Conservation (phyloP, 2,113 vertebrate species). For the Echinops telfairi region DNA sequence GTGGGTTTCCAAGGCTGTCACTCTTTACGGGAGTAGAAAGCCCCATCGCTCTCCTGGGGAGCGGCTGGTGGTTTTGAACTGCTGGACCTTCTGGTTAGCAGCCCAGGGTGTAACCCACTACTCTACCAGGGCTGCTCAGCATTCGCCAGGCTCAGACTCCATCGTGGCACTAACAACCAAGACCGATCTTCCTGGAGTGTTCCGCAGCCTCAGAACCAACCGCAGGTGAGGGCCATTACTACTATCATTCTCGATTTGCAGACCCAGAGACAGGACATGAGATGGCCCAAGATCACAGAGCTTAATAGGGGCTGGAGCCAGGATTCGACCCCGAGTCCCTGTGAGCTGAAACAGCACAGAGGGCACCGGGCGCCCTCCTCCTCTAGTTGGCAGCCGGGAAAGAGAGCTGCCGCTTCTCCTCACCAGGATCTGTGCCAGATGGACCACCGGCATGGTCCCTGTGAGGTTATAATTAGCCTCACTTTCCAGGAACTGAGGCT, state of each 20-base stretch:
- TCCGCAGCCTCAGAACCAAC: not conserved
- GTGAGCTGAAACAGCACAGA: not conserved
- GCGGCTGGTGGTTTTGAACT: too few relatives aligned
- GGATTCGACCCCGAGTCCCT: not conserved
- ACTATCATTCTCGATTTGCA: not conserved
- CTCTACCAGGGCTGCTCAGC: too few relatives aligned
- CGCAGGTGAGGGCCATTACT: not conserved
- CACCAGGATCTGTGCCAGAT: not conserved
- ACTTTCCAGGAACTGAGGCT: slow-evolving; percentile 9
- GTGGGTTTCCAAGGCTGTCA: too few relatives aligned
- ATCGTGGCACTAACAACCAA: not conserved
- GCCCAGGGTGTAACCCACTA: too few relatives aligned
- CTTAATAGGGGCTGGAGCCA: not conserved
- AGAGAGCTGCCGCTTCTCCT: not conserved
- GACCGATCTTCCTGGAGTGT: not conserved
- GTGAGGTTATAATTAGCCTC: not conserved
- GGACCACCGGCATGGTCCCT: not conserved
- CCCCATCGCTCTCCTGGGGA: too few relatives aligned
- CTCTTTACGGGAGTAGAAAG: too few relatives aligned
- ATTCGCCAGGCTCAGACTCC: not conserved
- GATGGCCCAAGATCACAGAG: not conserved
- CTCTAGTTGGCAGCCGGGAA: not conserved
- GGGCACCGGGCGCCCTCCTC: not conserved
- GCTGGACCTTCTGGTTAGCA: too few relatives aligned
- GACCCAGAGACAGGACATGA: slow-evolving; percentile 16